Conservation (phyloP, 2,113 vertebrate genomes). For the Verasper variegatus region DNA sequence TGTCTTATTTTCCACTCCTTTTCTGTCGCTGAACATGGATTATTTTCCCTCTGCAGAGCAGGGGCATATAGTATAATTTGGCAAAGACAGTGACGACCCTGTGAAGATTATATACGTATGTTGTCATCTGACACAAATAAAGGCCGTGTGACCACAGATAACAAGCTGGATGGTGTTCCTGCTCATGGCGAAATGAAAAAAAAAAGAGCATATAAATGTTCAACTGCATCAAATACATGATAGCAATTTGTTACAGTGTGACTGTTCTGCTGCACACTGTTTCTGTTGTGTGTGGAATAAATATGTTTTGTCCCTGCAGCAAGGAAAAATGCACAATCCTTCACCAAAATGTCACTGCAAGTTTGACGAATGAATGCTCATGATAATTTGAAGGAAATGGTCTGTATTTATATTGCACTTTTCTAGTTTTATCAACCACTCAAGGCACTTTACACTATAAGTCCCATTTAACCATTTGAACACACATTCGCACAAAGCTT, state of each 20-base stretch:
- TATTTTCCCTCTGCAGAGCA: neutral
- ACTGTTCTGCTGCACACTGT: neutral
- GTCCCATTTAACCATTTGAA: too few relatives aligned
- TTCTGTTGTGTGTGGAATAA: neutral
- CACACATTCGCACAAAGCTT: too few relatives aligned
- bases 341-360: neutral
- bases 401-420: too few relatives aligned
- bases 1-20: neutral
- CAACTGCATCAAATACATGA: neutral
- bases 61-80: too few relatives aligned
- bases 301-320: neutral
- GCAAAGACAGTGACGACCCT: neutral
- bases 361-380: too few relatives aligned
- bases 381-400: too few relatives aligned
- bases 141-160: neutral
- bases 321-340: neutral
- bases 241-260: neutral
- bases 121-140: conserved; percentile 1
- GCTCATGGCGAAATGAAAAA: neutral
- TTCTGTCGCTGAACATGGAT: neutral
- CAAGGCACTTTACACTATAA: too few relatives aligned
- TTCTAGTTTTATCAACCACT: too few relatives aligned
- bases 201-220: neutral
- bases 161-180: neutral
- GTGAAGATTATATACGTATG: neutral